Base-by-base conservation (phyloP, 2,797 vertebrate genomes). In the Gymnothorax javanicus region DNA sequence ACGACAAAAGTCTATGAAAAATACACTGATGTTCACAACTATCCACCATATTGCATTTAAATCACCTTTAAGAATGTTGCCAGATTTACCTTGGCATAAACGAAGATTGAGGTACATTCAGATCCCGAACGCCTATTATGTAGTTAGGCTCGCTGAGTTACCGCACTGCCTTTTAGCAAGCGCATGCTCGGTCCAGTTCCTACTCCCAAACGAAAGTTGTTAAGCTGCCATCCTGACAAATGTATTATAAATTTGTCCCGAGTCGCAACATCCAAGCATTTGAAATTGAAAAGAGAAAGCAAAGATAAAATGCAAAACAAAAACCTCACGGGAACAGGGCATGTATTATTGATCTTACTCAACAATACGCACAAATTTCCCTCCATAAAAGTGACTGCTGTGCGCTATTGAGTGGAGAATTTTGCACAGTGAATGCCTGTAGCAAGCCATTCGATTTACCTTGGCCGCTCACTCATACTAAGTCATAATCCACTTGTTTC, bases 281-380 rank as follows among this genome's bases (percentile, higher is more conserved):
- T 89, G 83, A 90, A 88, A 89, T 85, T 88, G 86, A 89, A 88
- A 85, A 81, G 71, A 89, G 11, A 84, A 15, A 86, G 84, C 86
- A 54, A 82, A 88, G 20, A 79, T 83, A 2, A 77, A 82, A 83
- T 11, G 13, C 33, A 13, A 75, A 23, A 56, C 52, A 50, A 85
- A 69, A 62, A 82, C 73, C 57, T 43, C 33, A n/a, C 75, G 5
- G 52, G 79, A 60, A 75, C 20, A 57, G 33, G n/a, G 20, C 85
- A 85, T 87, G 69, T 79, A 91, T 90, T 84, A 92, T 90, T 91
- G 73, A 90, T 82, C 83, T 83, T 89, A 88, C 89, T 87, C 84
- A 85, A 88, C 83, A 92, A 88, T 33, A n/a, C 27, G 60, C 84
- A 82, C 87, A 23, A 83, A 82, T 50, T 86, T 85, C 64, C 27